Evolutionary conservation across 2,113 vertebrate genomes (phyloP), one percentile per base, ranked within the genome.

Genomic region (Forbesichthys papilliferus): DNA sequence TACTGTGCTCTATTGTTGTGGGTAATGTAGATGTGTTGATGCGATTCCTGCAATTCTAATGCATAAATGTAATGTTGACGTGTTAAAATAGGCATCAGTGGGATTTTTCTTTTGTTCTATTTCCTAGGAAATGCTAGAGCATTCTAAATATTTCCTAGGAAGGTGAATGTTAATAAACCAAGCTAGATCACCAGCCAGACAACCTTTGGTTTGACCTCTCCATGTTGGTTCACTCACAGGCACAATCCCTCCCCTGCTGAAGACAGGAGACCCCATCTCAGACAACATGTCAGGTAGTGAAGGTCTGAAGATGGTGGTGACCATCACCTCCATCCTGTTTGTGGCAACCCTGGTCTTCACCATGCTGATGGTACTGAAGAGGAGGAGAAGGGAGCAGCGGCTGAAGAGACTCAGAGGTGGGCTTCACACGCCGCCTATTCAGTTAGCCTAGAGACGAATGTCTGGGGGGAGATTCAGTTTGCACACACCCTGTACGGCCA

Each of bases 251-350:
- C 98, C 98, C 46, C 91, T 99, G 89, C 94, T 96, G 82, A 98
- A 98, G 71, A 96, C 92, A 2, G 95, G 96, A 54, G 96, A 97
- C 70, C 94, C 96, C 69, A 95, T 93, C 12, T 94, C 96, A 57
- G 95, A 95, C 80, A 96, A 95, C 78, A 92, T 96, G 93, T 94
- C 94, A 0, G 96, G 94, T 91, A 98, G 95, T 2, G 94, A 95
- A 61, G 96, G 96, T 12, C 93, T 99, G 59, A 98, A 99, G 91
- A 98, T 99, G 96, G 94, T 99, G 91, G 96, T 99, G 89, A 98
- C 97, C 82, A 94, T 99, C 84, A 97, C 96, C 77, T 96, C 95
- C 52, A 92, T 99, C 86, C 86, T 99, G 78, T 94, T 99, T 63
- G 96, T 95, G 2, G 93, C 94, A 52, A 87, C 97, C 11, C 89